Evolutionary conservation across 2,888 invertebrate genomes (phyloP), one percentile per base, ranked within the genome.

Genomic region (Endotricha flammealis): DNA sequence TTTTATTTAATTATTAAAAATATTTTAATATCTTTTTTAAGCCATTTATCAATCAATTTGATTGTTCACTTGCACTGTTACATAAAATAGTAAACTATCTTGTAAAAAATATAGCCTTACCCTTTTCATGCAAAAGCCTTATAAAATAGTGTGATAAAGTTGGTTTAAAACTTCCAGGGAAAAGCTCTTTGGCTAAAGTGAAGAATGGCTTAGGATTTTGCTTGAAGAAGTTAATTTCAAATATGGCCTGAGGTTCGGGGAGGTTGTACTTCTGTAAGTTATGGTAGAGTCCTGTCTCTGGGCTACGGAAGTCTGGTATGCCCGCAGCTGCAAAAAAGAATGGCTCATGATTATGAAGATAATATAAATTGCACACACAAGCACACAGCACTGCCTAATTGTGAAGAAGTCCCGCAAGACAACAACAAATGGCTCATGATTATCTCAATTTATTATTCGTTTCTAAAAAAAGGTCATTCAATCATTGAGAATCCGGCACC

Each of bases 301-400:
- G 97, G 11, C 96, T 95, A 12, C 98, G 91, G 71, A 98, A 98
- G 71, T 98, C 98, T 11, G 98, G 98, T 52, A 98, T 98, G 20
- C 98, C 98, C 36, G 96, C 96, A 59, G 96, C 95, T 95, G 69
- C 39, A 88, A 77, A 3, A 36, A 31, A 29, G 14, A 9, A 28
- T 14, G 9, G 1, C 5, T 6, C n/a, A 9, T 14, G 4, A 6
- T 14, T 29, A 4, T n/a, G 4, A 9, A 28, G 12, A 27, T 12
- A n/a, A 29, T 17, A 32, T 25, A 25, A 16, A 25, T 24, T 16
- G 16, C 32, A 33, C 12, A 14, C 14, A 10, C 32, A 33, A 33
- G 25, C 14, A 27, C 23, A 22, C 14, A 9, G 30, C 32, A 29
- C 27, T 33, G 38, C 43, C 42, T 42, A 41, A 28, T 28, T 24